Conservation (phyloP, 2,113 vertebrate species). For the Oryzias celebensis region DNA sequence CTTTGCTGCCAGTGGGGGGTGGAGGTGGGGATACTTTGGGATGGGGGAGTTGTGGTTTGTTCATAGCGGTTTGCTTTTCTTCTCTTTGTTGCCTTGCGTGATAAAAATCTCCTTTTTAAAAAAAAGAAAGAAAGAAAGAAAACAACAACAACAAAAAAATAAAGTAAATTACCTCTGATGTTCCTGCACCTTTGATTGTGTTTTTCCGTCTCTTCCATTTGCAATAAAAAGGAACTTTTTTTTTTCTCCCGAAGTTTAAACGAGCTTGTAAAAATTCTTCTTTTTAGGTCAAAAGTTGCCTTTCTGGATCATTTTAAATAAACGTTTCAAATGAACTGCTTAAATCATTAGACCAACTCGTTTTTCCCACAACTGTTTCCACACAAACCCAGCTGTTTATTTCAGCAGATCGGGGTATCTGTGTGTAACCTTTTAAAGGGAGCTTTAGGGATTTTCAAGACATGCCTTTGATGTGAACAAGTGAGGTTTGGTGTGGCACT, state of each 20-base stretch:
- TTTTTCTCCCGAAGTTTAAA: background rate
- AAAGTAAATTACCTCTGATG: conserved; percentile 82
- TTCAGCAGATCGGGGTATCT: conserved; percentile 31
- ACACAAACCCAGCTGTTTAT: conserved; percentile 44
- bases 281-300: conserved; percentile 13
- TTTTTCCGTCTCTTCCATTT: background rate
- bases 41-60: conserved; percentile 84
- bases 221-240: background rate
- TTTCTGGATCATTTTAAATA: conserved; percentile 17
- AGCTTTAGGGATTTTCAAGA: conserved; percentile 71
- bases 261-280: background rate
- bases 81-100: conserved; percentile 89
- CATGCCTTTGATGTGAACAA: conserved; percentile 75
- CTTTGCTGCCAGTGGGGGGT: conserved; percentile 77
- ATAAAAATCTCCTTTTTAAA: conserved; percentile 75
- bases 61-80: conserved; percentile 90
- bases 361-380: conserved; percentile 71
- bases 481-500: conserved; percentile 64
- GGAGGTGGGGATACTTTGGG: conserved; percentile 34
- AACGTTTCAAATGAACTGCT: conserved; percentile 28
- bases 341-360: conserved; percentile 43
- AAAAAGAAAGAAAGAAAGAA: background rate
- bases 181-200: conserved; percentile 13
- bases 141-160: conserved; percentile 69
- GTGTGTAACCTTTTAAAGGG: conserved; percentile 63